Conservation (phyloP, 2,888 invertebrate species). For the Hermodice carunculata region DNA sequence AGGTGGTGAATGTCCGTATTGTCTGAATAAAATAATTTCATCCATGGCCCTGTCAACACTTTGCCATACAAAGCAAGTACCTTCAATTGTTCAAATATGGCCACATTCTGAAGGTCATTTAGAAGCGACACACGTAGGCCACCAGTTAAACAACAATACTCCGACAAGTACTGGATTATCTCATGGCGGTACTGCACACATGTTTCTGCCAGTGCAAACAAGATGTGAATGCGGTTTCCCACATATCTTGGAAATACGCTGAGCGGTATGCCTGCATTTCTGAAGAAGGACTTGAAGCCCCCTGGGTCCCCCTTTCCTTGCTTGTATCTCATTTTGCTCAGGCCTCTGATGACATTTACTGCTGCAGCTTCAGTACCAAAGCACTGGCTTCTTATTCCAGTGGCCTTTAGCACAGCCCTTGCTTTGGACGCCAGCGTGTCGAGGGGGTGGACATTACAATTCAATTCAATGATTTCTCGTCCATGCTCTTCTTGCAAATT, state of each 20-base stretch:
- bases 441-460: background rate
- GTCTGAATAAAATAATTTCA: background rate
- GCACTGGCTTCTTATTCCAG: background rate
- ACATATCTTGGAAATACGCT: background rate
- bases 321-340: conserved; percentile 5
- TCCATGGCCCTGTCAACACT: conserved; percentile 3
- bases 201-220: conserved; percentile 2
- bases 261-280: background rate
- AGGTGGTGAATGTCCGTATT: background rate
- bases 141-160: background rate
- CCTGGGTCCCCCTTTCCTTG: conserved; percentile 4
- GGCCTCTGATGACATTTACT: conserved; percentile 4
- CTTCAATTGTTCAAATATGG: background rate
- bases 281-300: background rate
- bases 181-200: background rate
- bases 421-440: background rate
- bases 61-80: conserved; percentile 3
- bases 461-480: background rate
- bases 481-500: background rate
- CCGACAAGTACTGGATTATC: background rate
- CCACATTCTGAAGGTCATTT: background rate
- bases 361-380: background rate
- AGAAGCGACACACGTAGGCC: conserved; percentile 4
- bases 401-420: conserved; percentile 2
- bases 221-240: conserved; percentile 6